Evolutionary conservation across 2,113 vertebrate genomes (phyloP), one percentile per base, ranked within the genome.

Genomic region (Xyliphius kryptos): DNA sequence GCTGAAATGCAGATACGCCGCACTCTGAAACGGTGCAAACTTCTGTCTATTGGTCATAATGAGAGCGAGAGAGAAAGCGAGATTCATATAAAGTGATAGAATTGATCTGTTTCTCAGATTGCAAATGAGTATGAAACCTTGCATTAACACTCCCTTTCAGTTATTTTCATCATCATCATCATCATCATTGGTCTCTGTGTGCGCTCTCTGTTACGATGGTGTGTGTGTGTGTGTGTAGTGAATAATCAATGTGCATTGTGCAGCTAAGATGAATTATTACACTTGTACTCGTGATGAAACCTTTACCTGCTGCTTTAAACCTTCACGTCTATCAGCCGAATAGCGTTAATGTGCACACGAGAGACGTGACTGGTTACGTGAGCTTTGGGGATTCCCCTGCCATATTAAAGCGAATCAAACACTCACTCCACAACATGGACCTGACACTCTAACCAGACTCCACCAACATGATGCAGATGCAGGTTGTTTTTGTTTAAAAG

Each of bases 1-100:
- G 65, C 60, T 58, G 10, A 68, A 55, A 63, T 58, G 59, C 47
- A 51, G 54, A 63, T 63, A 58, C 67, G 60, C 50, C 60, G 19
- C 63, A 41, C 60, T 67, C 11, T 17, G 47, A 53, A 56, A 51
- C 20, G 14, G 40, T 63, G 70, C 65, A 68, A 19, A 46, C 61
- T 56, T 68, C 61, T 62, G 49, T 68, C 67, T 38, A 72, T 72
- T 72, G 70, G 70, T 72, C 70, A 72, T 61, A 72, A 15, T 41
- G 58, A n/a, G 13, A 61, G 43, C 55, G 9, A n/a, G n/a, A n/a
- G n/a, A n/a, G n/a, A n/a, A n/a, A n/a, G n/a, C 20, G 41, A 59
- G 41, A 40, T 5, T 41, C 22, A 14, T 2, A 13, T 5, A 41
- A 3, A 38, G 14, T 12, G n/a, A 26, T 5, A 67, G 53, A 21